phyloP scores from a whole-genome alignment of 2,113 vertebrate genomes.

The Copsychus sechellarum region DNA sequence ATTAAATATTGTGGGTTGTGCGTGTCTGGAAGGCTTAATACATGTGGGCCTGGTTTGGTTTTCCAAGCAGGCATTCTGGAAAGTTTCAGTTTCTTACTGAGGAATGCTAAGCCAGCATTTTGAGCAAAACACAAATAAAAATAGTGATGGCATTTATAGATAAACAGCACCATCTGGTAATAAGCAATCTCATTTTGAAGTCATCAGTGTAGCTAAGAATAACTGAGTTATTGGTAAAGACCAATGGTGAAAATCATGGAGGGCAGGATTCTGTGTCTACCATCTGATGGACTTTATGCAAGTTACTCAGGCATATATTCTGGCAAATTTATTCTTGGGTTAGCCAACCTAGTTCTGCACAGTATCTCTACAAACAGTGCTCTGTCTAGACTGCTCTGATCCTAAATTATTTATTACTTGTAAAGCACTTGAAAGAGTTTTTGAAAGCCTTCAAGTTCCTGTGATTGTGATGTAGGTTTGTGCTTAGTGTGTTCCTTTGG shows the following conservation, averaged over 20 bases:
- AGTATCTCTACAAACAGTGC: not conserved
- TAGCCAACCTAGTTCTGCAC: not conserved
- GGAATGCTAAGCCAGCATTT: not conserved
- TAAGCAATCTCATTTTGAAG: not conserved
- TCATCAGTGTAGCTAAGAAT: not conserved
- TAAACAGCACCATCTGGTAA: constrained; percentile 11
- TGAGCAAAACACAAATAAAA: constrained; percentile 3
- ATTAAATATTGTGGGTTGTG: not conserved
- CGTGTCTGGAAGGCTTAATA: not conserved
- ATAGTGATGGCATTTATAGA: not conserved
- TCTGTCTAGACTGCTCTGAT: not conserved
- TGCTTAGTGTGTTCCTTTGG: not conserved
- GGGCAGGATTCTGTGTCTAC: not conserved
- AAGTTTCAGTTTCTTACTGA: not conserved
- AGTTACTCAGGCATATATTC: not conserved
- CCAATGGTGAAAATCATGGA: not conserved
- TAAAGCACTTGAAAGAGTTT: not conserved
- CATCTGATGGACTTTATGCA: not conserved
- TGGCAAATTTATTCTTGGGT: not conserved
- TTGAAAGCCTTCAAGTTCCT: not conserved
- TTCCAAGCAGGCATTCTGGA: not conserved
- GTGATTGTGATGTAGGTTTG: not conserved
- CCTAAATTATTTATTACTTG: not conserved
- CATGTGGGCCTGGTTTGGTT: not conserved
- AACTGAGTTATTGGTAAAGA: not conserved